Conservation (phyloP, 2,888 invertebrate genomes). For the Proisotoma minuta region DNA sequence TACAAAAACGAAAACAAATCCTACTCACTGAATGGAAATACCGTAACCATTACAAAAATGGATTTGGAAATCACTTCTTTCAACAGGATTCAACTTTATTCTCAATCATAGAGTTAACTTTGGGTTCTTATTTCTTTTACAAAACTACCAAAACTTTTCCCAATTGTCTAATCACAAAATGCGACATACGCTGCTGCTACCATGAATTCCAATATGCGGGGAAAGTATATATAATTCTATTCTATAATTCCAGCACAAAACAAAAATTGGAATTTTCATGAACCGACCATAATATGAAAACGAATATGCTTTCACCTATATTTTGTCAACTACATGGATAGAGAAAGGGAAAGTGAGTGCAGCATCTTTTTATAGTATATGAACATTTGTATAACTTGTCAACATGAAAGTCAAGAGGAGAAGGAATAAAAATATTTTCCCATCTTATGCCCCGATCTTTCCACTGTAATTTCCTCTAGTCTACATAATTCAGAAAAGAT, state of each 20-base stretch:
- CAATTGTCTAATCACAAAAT: no score
- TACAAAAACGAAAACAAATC: no score
- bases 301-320: no score
- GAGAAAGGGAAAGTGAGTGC: no score
- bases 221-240: no score
- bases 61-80: slow-evolving; percentile 12
- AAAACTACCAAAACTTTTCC: neutral
- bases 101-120: neutral
- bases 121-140: neutral
- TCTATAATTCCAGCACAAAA: no score
- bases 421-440: slow-evolving; percentile 4
- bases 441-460: slow-evolving; percentile 14
- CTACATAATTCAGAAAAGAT: slow-evolving; percentile 14
- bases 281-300: no score
- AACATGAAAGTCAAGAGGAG: neutral
- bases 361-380: no score
- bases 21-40: neutral
- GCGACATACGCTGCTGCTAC: neutral
- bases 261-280: no score
- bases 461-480: slow-evolving; percentile 14
- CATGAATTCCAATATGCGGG: no score
- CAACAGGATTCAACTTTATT: neutral
- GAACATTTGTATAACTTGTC: no score
- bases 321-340: no score
- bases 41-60: slow-evolving; percentile 11